Evolutionary conservation across 2,797 vertebrate species (phyloP).

Genomic region (Oreochromis mossambicus): DNA sequence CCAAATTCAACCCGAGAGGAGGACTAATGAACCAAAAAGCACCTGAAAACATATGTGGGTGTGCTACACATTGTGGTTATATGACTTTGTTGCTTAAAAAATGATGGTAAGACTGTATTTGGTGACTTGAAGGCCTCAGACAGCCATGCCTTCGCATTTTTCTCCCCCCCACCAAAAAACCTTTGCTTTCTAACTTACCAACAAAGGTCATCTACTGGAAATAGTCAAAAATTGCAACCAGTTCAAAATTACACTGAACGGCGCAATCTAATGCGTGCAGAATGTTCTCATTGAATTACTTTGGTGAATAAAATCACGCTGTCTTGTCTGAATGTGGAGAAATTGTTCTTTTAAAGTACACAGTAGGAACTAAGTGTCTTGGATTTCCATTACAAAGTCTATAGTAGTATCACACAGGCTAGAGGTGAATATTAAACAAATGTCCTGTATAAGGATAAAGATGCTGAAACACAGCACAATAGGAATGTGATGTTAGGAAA

Average conservation of each 20-base stretch:
- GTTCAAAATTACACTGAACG: not conserved
- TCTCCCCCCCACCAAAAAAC: rapidly evolving
- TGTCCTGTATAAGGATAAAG: slow-evolving; percentile 5
- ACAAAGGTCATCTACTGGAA: not conserved
- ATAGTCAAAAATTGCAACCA: not conserved
- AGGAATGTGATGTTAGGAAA: slow-evolving; percentile 47
- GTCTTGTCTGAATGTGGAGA: not conserved
- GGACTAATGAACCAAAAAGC: not conserved
- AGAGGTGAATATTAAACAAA: not conserved
- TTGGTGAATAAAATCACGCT: not conserved
- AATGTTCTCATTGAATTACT: not conserved
- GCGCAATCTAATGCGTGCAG: not conserved
- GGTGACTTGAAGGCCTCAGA: not conserved
- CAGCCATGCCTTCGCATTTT: not conserved
- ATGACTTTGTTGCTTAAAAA: not conserved
- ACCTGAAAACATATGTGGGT: not conserved
- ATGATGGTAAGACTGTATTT: not conserved
- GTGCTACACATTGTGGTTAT: not conserved
- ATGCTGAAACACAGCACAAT: slow-evolving; percentile 51
- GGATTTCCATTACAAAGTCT: not conserved
- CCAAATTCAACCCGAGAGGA: not conserved
- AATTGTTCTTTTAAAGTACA: not conserved
- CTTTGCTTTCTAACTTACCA: not conserved
- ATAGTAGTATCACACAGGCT: not conserved
- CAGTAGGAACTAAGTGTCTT: not conserved